Conservation (phyloP, 2,888 invertebrate species). For the Litoditis marina region DNA sequence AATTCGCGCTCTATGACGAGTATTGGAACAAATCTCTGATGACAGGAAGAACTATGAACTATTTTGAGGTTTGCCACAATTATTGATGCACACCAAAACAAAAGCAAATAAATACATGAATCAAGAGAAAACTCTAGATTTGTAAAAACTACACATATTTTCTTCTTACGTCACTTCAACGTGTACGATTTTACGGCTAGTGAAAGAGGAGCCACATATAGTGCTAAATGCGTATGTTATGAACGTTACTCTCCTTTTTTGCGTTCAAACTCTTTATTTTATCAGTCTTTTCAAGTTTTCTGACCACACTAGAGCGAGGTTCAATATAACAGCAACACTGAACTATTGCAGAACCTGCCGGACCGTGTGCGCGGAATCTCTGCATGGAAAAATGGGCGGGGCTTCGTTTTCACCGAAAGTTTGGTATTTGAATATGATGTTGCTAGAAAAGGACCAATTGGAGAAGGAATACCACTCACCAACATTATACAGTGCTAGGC, state of each 20-base stretch:
- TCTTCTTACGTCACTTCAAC: too few relatives aligned
- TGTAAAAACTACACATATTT: too few relatives aligned
- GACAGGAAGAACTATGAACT: slow-evolving; percentile 25
- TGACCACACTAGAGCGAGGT: too few relatives aligned
- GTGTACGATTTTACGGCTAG: too few relatives aligned
- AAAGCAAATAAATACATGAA: not conserved
- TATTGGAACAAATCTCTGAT: slow-evolving; percentile 43
- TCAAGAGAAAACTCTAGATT: too few relatives aligned
- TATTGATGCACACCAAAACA: not conserved
- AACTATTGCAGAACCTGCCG: slow-evolving; percentile 29
- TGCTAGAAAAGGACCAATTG: slow-evolving; percentile 22
- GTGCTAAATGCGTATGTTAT: too few relatives aligned
- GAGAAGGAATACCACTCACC: slow-evolving; percentile 15
- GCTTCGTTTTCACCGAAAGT: slow-evolving; percentile 28
- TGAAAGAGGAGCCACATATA: too few relatives aligned
- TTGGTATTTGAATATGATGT: slow-evolving; percentile 30
- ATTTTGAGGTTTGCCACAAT: slow-evolving; percentile 25
- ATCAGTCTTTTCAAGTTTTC: too few relatives aligned
- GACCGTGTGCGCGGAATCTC: slow-evolving; percentile 34
- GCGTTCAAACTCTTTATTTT: too few relatives aligned
- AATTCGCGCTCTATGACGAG: slow-evolving; percentile 39
- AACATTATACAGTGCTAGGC: too few relatives aligned
- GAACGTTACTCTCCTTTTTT: too few relatives aligned
- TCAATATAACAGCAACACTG: too few relatives aligned
- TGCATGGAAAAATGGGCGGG: slow-evolving; percentile 24